Percentiles rank a stretch among this genome's conserved stretches.
These are phyloP conservation scores for Pachyseris speciosa DNA, from an alignment of 64 coral and sea anemone genomes.

Conservation along the genomic window DNA sequence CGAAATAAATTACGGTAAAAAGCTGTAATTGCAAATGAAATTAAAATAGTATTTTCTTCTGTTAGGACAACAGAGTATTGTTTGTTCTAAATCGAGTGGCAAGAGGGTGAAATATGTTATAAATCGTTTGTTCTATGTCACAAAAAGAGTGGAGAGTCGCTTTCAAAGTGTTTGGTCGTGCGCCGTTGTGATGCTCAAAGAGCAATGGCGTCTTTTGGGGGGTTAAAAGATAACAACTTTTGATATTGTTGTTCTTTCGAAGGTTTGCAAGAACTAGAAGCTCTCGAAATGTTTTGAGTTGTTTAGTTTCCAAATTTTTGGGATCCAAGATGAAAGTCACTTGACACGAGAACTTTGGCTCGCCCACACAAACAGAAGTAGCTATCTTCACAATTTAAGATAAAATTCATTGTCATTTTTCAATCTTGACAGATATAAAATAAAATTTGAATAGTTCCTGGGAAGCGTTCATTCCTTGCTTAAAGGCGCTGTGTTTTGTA, in stretches of 20 bases:
- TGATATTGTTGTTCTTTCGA: too few species aligned
- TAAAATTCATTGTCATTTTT: not conserved
- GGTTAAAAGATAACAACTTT: too few species aligned
- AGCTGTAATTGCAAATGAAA: constrained; percentile 10
- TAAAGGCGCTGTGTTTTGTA: not conserved
- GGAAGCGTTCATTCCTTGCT: not conserved
- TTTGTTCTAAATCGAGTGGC: not conserved
- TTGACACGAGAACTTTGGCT: not conserved
- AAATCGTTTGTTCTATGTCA: not conserved
- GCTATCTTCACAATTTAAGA: not conserved
- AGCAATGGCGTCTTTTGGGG: too few species aligned
- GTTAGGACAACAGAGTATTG: not conserved
- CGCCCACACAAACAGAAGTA: not conserved
- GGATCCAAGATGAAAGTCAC: not conserved
- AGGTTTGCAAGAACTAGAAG: too few species aligned
- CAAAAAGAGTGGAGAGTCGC: too few species aligned
- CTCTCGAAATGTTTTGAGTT: too few species aligned
- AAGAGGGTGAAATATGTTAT: not conserved
- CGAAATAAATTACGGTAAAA: not conserved
- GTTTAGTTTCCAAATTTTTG: too few species aligned
- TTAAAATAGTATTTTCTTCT: not conserved
- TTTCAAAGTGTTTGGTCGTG: too few species aligned
- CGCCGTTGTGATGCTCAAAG: not conserved
- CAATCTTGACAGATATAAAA: not conserved
- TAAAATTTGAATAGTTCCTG: not conserved